Conservation (phyloP, 2,888 invertebrate species). For the Nephrocerus scutellatus region DNA sequence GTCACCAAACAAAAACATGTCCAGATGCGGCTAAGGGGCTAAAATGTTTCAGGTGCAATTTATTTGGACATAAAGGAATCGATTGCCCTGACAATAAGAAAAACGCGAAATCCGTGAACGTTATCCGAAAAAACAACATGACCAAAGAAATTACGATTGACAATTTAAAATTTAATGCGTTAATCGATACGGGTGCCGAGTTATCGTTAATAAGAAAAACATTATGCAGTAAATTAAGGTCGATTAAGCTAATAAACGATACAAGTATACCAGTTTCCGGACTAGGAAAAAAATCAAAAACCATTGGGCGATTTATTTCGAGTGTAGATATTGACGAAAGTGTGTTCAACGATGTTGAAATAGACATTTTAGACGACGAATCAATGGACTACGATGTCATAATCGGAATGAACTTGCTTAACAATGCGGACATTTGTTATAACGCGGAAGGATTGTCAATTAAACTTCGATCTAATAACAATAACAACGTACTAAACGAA, state of each 20-base stretch:
- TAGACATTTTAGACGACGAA: constrained; percentile 4
- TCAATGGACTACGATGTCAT: constrained; percentile 7
- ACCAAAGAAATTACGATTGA: constrained; percentile 2
- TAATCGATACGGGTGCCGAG: constrained; percentile 17
- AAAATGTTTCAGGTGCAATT: constrained; percentile 32
- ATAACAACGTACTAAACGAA: too few relatives aligned
- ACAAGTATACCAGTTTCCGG: not conserved
- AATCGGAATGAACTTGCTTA: constrained; percentile 4
- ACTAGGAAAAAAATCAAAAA: constrained; percentile 1
- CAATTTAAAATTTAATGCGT: constrained; percentile 2
- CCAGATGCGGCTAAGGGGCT: constrained; percentile 24
- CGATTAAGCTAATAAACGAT: too few relatives aligned
- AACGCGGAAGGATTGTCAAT: too few relatives aligned
- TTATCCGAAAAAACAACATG: constrained; percentile 4
- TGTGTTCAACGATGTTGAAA: not conserved
- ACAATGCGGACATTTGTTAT: not conserved
- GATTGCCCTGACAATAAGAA: not conserved
- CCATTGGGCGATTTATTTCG: constrained; percentile 1
- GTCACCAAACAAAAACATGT: constrained; percentile 13
- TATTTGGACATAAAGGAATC: constrained; percentile 25
- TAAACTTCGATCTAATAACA: too few relatives aligned
- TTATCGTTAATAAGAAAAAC: constrained; percentile 9
- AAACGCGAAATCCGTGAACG: not conserved
- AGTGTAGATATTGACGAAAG: constrained; percentile 3
- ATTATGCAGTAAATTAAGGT: too few relatives aligned